Base-by-base conservation (phyloP, 2,797 vertebrate species). In the Triplophysa bombifrons region DNA sequence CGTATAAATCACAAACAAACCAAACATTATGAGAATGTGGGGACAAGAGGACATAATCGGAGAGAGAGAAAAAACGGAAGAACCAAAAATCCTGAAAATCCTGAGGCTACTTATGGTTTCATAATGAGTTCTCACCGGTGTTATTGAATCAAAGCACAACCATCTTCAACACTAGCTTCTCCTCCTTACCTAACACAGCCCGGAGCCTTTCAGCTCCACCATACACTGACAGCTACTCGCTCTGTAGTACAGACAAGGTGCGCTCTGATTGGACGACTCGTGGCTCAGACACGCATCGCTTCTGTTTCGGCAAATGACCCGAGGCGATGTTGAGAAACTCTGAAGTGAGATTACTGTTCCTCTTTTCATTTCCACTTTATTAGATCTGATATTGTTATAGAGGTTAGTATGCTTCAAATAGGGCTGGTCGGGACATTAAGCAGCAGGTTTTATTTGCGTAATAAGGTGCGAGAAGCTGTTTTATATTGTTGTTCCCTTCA, bases 41-140 rank as follows among this genome's bases (percentile, higher is more conserved):
- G 19, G 77, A 86, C 74, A 77, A 66, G 41, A 25, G 25, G 20
- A 73, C 63, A 51, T 65, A 55, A 9, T 55, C 38, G 7, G 46
- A 51, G 70, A 65, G 46, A 44, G 30, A 56, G 30, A 55, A 12
- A 16, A 51, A 74, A 20, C 9, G 16, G 38, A 44, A 20, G n/a
- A 53, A 44, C 10, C 51, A 11, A 73, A 81, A 81, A 86, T 86
- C 83, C 81, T 87, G 83, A 77, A 80, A 82, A 69, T 74, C 86
- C 82, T 83, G 74, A 84, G 85, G 81, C 78, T 79, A 72, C 78
- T 78, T 84, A 38, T 88, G 85, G 84, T 87, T 90, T 87, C 78
- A 84, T 88, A 88, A 89, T 90, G 90, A 88, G 84, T 76, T 84
- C 75, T 71, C 44, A 85, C 80, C 85, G 85, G 50, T 73, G 82